Base-by-base conservation (phyloP, 2,888 invertebrate genomes). In the Tipula lateralis region DNA sequence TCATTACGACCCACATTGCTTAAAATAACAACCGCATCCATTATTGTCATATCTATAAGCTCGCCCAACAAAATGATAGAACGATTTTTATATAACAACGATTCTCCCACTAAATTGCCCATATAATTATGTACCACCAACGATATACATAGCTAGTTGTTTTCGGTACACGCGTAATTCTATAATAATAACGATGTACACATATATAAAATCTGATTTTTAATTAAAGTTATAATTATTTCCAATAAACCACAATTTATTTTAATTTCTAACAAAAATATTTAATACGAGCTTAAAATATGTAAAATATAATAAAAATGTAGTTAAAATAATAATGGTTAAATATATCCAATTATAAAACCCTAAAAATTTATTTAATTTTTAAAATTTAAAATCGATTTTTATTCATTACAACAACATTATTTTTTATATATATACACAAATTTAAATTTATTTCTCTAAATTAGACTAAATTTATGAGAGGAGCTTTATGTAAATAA, bases 201-300 rank as follows among this genome's bases (percentile, higher is more conserved):
- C 13, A 44, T 44, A 44, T 44, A 13, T 50, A 50, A 1, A 50
- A 9, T 66, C 24, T 9, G 66, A 66, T 24, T 66, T 66, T 66
- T 66, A 66, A 66, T 66, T 66, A 66, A 66, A 66, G 24, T 66
- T 66, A 66, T 66, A 66, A 66, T 66, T 66, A 66, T 66, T 66
- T 66, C 66, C 66, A 24, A 66, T 66, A 66, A 66, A 66, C 66
- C 66, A 66, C 66, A 66, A 66, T 66, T 66, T 66, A 66, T 66
- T 24, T n/a, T n/a, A 2, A 66, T 66, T 66, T 9, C 66, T 66
- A 66, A 24, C 12, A 24, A 66, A 9, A 66, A 24, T n/a, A 66
- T 44, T 44, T 44, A 16, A 66, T 66, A 24, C 3, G 66, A 66
- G 24, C 66, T 24, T 66, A 16, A 3, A 50, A 50, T 39, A 39